These are phyloP conservation scores for Anas platyrhynchos DNA, from an alignment of 2,113 vertebrate genomes.

Conservation along the genomic window DNA sequence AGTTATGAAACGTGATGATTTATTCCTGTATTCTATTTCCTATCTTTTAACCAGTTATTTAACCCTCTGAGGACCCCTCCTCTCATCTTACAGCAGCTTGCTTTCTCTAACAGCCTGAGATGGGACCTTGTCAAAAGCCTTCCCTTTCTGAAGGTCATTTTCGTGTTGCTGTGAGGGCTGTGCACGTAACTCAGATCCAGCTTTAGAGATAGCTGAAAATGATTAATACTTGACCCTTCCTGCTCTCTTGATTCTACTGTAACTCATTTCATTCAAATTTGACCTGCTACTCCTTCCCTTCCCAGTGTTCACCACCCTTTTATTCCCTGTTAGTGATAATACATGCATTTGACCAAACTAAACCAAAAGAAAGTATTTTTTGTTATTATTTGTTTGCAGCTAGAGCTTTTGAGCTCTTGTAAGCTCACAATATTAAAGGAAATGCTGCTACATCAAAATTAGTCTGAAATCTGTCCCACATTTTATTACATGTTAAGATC, in stretches of 20 bases:
- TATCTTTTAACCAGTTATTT: background rate
- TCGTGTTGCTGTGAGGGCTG: background rate
- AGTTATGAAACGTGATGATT: background rate
- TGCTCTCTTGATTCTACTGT: background rate
- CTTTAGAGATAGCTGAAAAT: background rate
- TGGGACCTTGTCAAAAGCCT: background rate
- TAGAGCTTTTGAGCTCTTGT: background rate
- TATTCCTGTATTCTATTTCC: background rate
- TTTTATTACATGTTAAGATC: conserved; percentile 39
- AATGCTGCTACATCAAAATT: background rate
- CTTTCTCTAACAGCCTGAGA: background rate
- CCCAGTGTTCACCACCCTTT: background rate
- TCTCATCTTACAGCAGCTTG: background rate
- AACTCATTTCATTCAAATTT: background rate
- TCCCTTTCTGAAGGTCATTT: background rate
- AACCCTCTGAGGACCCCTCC: background rate
- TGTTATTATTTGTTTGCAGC: background rate
- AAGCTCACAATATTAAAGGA: background rate
- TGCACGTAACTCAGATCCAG: background rate
- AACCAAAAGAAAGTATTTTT: background rate
- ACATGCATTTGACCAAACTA: background rate
- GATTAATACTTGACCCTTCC: background rate
- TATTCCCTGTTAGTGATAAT: background rate
- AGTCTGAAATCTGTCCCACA: background rate
- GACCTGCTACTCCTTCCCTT: background rate